Evolutionary conservation across 2,888 invertebrate genomes (phyloP).

Genomic region (Abscondita cerata): DNA sequence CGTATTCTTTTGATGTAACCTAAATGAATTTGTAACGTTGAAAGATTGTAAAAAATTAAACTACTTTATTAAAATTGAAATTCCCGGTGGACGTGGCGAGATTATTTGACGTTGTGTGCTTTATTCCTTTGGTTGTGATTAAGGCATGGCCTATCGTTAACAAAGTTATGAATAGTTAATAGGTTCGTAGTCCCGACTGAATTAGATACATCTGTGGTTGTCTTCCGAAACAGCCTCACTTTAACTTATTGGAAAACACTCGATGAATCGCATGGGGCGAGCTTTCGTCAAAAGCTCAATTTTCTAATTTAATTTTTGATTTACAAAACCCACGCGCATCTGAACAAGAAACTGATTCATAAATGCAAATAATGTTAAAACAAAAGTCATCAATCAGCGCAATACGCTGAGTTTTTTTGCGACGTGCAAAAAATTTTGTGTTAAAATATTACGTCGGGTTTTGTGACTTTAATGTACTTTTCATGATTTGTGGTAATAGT

Average conservation of each 20-base stretch:
- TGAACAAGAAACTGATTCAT: too few species aligned
- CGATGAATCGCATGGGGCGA: too few species aligned
- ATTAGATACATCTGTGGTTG: conserved; percentile 8
- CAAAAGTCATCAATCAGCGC: background rate
- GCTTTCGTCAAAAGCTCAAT: background rate
- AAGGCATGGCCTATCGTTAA: conserved; percentile 21
- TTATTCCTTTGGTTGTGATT: conserved; percentile 20
- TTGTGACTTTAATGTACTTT: conserved; percentile 45
- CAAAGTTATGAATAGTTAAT: conserved; percentile 26
- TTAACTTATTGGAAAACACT: background rate
- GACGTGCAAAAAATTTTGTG: conserved; percentile 25
- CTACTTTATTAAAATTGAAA: conserved; percentile 20
- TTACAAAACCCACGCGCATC: too few species aligned
- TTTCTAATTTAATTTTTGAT: conserved; percentile 4
- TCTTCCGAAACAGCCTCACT: conserved; percentile 4
- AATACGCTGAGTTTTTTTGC: background rate
- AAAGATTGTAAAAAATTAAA: conserved; percentile 7
- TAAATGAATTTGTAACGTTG: background rate
- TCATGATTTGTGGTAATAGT: conserved; percentile 38
- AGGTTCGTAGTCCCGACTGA: conserved; percentile 17
- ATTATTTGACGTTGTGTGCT: conserved; percentile 20
- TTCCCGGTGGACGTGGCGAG: conserved; percentile 15
- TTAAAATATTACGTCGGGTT: conserved; percentile 42
- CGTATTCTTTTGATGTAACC: background rate
- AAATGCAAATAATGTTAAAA: background rate